Conservation (phyloP, 2,113 vertebrate species). For the rat (Rattus norvegicus) region DNA sequence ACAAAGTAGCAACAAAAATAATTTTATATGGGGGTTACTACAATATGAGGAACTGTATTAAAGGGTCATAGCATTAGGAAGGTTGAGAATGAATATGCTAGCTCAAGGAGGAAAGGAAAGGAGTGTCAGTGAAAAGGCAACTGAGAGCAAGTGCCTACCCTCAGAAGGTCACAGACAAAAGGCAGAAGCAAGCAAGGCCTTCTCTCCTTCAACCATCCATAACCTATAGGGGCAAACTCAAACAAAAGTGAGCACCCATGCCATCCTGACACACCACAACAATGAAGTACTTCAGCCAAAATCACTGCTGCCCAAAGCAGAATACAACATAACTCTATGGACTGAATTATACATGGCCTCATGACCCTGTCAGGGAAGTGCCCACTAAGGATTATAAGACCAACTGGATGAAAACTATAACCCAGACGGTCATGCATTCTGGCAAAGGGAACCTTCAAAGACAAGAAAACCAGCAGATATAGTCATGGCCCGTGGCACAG, state of each 20-base stretch:
- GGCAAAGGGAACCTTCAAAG: not conserved
- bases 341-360: not conserved
- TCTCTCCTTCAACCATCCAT: too few relatives aligned
- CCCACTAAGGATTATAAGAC: not conserved
- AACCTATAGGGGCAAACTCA: not conserved
- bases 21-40: not conserved
- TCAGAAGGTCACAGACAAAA: not conserved
- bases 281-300: not conserved
- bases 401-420: rapidly evolving
- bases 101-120: not conserved
- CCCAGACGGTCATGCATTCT: rapidly evolving
- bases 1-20: not conserved
- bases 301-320: not conserved
- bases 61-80: not conserved
- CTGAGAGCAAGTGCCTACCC: not conserved
- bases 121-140: not conserved
- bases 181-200: not conserved
- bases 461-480: not conserved
- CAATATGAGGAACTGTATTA: not conserved
- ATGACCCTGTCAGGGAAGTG: rapidly evolving
- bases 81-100: not conserved
- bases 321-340: not conserved
- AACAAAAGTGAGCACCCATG: not conserved
- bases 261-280: not conserved
- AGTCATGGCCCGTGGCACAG: not conserved